A percentile compares a stretch with the other conserved stretches of the same genome.
phyloP scores from a whole-genome alignment of 2,797 vertebrate genomes.

The Crypturellus tataupa region DNA sequence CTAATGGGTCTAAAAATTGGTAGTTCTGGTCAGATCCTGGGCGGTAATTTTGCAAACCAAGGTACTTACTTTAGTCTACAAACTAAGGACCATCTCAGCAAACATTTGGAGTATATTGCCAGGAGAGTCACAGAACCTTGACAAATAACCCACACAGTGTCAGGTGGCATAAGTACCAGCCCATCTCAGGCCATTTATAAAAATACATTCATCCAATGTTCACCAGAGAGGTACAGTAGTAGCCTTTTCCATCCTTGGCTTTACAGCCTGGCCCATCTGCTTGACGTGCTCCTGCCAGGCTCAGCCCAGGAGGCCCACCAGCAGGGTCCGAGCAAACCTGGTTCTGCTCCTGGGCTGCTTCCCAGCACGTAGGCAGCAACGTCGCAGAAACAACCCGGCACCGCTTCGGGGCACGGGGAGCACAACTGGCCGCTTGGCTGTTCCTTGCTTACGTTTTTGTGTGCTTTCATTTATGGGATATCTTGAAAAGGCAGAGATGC shows the following conservation, averaged over 20 bases:
- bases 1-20: not conserved
- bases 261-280: not conserved
- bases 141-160: not conserved
- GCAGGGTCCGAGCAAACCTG: not conserved
- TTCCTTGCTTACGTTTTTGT: not conserved
- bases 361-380: not conserved
- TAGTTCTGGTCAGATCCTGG: slow-evolving; percentile 22
- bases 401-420: not conserved
- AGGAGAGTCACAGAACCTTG: not conserved
- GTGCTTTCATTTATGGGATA: not conserved
- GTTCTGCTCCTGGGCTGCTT: not conserved
- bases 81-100: not conserved
- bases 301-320: not conserved
- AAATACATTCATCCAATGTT: not conserved
- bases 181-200: not conserved
- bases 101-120: rapidly evolving
- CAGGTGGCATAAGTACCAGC: not conserved
- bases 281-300: not conserved
- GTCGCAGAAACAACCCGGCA: not conserved
- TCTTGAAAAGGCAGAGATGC: not conserved
- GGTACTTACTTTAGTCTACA: not conserved
- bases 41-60: not conserved
- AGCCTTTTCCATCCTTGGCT: not conserved
- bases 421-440: not conserved
- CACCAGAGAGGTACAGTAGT: not conserved